phyloP scores from a whole-genome alignment of 2,113 vertebrate genomes.

The Electrona antarctica region DNA sequence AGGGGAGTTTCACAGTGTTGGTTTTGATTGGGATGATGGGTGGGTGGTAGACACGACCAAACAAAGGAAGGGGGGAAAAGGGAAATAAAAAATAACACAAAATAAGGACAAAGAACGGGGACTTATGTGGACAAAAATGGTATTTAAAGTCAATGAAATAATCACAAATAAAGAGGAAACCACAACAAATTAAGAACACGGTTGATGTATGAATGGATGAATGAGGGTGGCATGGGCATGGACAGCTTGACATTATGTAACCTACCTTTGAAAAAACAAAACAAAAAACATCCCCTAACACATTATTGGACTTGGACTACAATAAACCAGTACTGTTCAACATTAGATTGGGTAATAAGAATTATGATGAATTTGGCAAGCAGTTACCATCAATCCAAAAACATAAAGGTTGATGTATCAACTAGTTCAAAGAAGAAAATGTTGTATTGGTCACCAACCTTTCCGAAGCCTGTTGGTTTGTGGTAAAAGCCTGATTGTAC shows the following conservation, averaged over 20 bases:
- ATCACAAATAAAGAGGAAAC: conserved; percentile 53
- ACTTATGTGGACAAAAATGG: conserved; percentile 71
- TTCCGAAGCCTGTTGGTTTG: conserved; percentile 88
- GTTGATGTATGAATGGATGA: conserved; percentile 76
- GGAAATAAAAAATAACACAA: conserved; percentile 81
- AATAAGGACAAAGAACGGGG: conserved; percentile 79
- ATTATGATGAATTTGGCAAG: conserved; percentile 71
- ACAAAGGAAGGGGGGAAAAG: conserved; percentile 82
- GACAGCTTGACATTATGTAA: conserved; percentile 83
- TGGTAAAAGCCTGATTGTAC: conserved; percentile 85
- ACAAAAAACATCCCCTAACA: conserved; percentile 42
- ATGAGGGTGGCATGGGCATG: conserved; percentile 67
- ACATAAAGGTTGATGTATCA: conserved; percentile 84
- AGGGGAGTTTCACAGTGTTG: conserved; percentile 51
- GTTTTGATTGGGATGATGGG: conserved; percentile 58
- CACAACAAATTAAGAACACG: conserved; percentile 77
- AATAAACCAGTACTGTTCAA: conserved; percentile 33
- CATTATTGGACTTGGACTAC: conserved; percentile 5
- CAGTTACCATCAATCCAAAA: conserved; percentile 88
- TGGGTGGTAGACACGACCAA: conserved; percentile 82
- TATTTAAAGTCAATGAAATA: conserved; percentile 46
- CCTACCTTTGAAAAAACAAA: conserved; percentile 84
- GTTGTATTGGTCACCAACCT: conserved; percentile 82
- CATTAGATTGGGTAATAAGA: conserved; percentile 31
- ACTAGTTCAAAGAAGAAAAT: conserved; percentile 72